Evolutionary conservation across 1,140 invertebrate genomes (phyloP), one percentile per base, ranked within the genome.

Genomic region (Lasioglossum baleicum): DNA sequence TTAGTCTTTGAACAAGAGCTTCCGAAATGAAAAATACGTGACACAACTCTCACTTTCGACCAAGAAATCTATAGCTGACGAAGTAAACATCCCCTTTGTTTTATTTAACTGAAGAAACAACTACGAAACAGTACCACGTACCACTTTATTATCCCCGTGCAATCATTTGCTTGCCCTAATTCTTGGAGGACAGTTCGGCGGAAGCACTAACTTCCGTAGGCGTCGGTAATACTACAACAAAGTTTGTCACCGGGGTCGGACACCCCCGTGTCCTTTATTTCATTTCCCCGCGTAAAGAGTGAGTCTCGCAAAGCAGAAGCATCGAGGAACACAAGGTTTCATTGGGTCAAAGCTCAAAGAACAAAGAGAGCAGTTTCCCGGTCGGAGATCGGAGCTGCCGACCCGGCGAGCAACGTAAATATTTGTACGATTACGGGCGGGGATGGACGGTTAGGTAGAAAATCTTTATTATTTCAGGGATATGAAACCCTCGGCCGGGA

Each of bases 381-480:
- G 42, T 67, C 40, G 20, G 8, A 13, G 53, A 74, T 60, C 44
- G 40, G 40, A 67, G 63, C 40, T 22, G 35, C 4, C 11, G 40
- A 22, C 8, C 61, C 17, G 22, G 60, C 31, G 51, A 76, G 58
- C 35, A 74, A 26, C 60, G 70, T 65, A 77, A 85, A 85, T 85
- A 85, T 85, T 85, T 84, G 65, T 71, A 64, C n/a, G 74, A 83
- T 76, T 76, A 72, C 17, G n/a, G 42, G 20, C 7, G 42, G 26
- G 56, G 51, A n/a, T 35, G 17, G n/a, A 13, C 20, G 40, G 10
- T 53, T 35, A 58, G 51, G 31, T 40, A 48, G 58, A 58, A 61
- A 79, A 84, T 75, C 80, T 84, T 87, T 84, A 87, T 87, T 87
- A 83, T 87, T 87, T 83, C 73, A 74, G 20, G 61, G 61, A 65